Base-by-base conservation (phyloP, 2,888 invertebrate genomes). In the Machimus rusticus region DNA sequence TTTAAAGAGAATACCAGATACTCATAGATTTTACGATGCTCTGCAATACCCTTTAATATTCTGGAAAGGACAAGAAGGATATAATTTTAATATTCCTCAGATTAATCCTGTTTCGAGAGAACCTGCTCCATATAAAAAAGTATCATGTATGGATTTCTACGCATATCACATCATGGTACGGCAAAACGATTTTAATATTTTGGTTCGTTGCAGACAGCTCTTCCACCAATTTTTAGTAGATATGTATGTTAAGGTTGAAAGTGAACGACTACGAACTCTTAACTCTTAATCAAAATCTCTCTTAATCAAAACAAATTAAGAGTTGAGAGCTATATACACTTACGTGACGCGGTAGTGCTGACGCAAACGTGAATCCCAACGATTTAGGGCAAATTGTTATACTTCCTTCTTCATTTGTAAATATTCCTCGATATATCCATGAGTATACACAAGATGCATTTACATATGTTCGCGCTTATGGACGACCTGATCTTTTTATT, bases 241-340 rank as follows among this genome's bases (percentile, higher is more conserved):
- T 87, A 89, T 90, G 90, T 91, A 91, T 88, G 91, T 89, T 0
- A 91, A 91, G 87, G 89, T 91, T 28, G 91, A 92, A 89, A 90
- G 88, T 5, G 90, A 91, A 87, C 89, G 90, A 28, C 87, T 92
- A 12, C n/a, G 76, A n/a, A 88, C 90, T 43, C 89, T 88, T 5
- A 90, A 92, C 78, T n/a, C n/a, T n/a, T n/a, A n/a, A n/a, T n/a
- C n/a, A n/a, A n/a, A n/a, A n/a, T n/a, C n/a, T n/a, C 90, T 43
- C 89, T 88, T 5, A 90, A 92, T 78, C 91, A 92, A 87, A 57
- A 23, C 1, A 90, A 90, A 86, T 87, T 91, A 82, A 88, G 89
- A 76, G 77, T 90, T 6, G 46, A 81, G 23, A 81, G 88, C 89
- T 88, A 91, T 90, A 86, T 90, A 89, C 90, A 93, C 89, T 86